Conservation (phyloP, 2,888 invertebrate genomes). For the Conomelus anceps region DNA sequence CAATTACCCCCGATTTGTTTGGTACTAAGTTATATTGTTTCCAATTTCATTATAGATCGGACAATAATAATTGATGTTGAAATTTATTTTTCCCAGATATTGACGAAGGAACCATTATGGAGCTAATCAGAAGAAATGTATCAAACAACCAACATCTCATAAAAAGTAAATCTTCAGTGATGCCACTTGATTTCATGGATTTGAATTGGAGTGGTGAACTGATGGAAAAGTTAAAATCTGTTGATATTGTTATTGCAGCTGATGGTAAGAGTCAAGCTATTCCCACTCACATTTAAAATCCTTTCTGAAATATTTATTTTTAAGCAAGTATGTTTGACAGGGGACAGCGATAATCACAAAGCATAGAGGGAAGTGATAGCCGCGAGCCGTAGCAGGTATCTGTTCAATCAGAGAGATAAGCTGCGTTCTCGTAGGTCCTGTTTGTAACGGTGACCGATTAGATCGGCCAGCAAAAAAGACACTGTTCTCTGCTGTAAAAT, state of each 20-base stretch:
- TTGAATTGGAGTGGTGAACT: constrained; percentile 52
- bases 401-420: no score
- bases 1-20: no score
- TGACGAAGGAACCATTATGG: constrained; percentile 64
- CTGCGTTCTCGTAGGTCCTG: no score
- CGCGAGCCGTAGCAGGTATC: no score
- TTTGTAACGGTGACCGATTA: no score
- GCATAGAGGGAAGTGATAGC: no score
- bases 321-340: neutral
- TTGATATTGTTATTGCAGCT: constrained; percentile 68
- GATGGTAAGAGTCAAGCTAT: constrained; percentile 56
- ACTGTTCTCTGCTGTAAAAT: no score
- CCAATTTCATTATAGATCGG: no score
- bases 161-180: constrained; percentile 53
- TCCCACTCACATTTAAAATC: neutral
- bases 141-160: constrained; percentile 56
- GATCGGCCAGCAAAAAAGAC: no score
- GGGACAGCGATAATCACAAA: no score
- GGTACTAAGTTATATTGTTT: no score
- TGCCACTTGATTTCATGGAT: constrained; percentile 63
- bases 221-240: constrained; percentile 49
- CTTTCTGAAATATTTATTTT: neutral
- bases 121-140: constrained; percentile 62
- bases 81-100: constrained; percentile 55
- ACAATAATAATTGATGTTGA: no score